Percentiles rank a stretch among this genome's conserved stretches.
Evolutionary conservation across 2,113 vertebrate genomes (phyloP).

Genomic region (Albula glossodonta): DNA sequence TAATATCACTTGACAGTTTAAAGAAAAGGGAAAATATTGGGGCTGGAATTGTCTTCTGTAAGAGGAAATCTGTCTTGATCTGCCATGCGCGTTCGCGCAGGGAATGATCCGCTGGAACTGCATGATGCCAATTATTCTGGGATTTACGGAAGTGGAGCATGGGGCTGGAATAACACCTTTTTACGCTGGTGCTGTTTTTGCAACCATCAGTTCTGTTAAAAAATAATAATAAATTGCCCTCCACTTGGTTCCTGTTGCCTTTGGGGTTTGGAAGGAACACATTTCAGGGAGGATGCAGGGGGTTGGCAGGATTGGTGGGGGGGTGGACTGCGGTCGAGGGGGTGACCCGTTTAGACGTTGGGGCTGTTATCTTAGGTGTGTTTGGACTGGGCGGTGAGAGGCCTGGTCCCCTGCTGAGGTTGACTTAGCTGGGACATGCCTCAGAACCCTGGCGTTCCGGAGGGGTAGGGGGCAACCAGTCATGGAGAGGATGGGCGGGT

Average conservation of each 20-base stretch:
- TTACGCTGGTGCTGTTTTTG: conserved; percentile 15
- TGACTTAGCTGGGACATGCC: conserved; percentile 22
- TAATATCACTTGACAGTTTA: conserved; percentile 40
- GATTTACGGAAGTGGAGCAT: conserved; percentile 31
- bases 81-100: conserved; percentile 20
- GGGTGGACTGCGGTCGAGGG: background rate
- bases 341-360: background rate
- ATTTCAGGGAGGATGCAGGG: background rate
- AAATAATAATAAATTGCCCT: background rate
- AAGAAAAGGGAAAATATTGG: conserved; percentile 35
- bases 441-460: background rate
- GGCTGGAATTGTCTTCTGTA: conserved; percentile 30
- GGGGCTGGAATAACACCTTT: conserved; percentile 25
- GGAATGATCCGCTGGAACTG: conserved; percentile 26
- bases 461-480: background rate
- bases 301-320: too few species aligned
- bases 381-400: conserved; percentile 1
- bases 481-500: background rate
- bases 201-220: background rate
- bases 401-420: conserved; percentile 15
- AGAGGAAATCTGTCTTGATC: conserved; percentile 39
- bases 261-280: background rate
- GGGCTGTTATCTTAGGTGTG: conserved; percentile 22
- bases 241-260: conserved; percentile 15
- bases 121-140: conserved; percentile 33